These are phyloP conservation scores for Manis javanica DNA, from an alignment of 2,797 vertebrate genomes.

Conservation along the genomic window DNA sequence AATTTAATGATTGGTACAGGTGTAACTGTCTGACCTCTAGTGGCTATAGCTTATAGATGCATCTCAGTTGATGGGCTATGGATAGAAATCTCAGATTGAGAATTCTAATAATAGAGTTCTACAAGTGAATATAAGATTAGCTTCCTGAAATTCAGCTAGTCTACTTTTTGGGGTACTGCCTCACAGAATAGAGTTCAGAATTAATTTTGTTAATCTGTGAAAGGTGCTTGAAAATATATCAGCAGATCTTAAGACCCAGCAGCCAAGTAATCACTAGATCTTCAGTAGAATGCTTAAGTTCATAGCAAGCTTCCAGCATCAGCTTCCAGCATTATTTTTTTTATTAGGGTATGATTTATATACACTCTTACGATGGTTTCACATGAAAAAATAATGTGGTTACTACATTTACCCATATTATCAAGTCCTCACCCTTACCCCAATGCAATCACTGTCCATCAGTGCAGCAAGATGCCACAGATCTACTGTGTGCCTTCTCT, in stretches of 20 bases:
- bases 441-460: too few species aligned
- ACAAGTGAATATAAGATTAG: background rate
- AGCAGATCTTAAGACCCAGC: background rate
- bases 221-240: background rate
- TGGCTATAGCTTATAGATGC: constrained; percentile 59
- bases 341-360: too few species aligned
- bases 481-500: too few species aligned
- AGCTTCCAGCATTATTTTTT: background rate
- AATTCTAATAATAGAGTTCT: background rate
- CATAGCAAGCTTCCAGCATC: constrained; percentile 32
- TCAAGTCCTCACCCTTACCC: too few species aligned
- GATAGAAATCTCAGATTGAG: background rate
- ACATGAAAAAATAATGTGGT: too few species aligned
- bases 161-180: background rate
- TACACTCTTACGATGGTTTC: too few species aligned
- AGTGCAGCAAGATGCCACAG: too few species aligned
- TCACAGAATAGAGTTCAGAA: background rate
- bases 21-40: constrained; percentile 76
- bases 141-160: background rate
- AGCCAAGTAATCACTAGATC: background rate
- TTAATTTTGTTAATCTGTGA: background rate
- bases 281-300: background rate
- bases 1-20: constrained; percentile 32
- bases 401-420: too few species aligned
- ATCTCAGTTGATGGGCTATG: background rate